These are phyloP conservation scores for Hippocampus zosterae DNA, from an alignment of 2,113 vertebrate species.

Conservation along the genomic window DNA sequence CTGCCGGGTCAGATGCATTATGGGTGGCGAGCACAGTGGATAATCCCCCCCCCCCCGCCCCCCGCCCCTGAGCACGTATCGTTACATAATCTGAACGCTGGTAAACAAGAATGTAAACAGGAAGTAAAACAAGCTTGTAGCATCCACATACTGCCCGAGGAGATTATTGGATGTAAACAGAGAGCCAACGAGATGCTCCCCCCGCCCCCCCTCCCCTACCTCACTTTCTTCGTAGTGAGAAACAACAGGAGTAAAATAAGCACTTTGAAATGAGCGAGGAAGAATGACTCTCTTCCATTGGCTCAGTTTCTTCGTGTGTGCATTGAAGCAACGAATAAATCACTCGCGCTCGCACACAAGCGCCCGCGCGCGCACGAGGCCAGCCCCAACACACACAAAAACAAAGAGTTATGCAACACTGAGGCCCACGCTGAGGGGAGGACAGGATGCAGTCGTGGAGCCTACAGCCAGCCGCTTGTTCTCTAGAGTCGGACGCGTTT, in stretches of 20 bases:
- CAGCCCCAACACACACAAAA: slow-evolving; percentile 48
- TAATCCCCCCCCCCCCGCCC: slow-evolving; percentile 33
- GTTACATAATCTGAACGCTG: slow-evolving; percentile 54
- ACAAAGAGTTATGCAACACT: slow-evolving; percentile 66
- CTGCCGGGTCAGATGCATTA: slow-evolving; percentile 37
- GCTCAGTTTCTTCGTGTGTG: slow-evolving; percentile 47
- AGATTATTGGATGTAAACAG: slow-evolving; percentile 15
- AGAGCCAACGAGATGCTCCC: slow-evolving; percentile 7
- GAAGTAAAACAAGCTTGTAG: slow-evolving; percentile 18
- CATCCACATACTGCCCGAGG: slow-evolving; percentile 14
- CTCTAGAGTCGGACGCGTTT: slow-evolving; percentile 22
- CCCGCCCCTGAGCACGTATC: slow-evolving; percentile 27
- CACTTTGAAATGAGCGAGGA: slow-evolving; percentile 52
- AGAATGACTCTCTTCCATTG: slow-evolving; percentile 40
- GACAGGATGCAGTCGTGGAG: slow-evolving; percentile 43
- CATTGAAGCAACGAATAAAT: slow-evolving; percentile 51
- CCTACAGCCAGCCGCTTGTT: slow-evolving; percentile 19
- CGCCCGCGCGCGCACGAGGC: slow-evolving; percentile 32
- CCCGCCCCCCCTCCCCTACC: not conserved
- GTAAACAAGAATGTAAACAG: slow-evolving; percentile 43
- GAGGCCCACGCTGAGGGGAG: slow-evolving; percentile 64
- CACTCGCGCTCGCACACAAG: slow-evolving; percentile 29
- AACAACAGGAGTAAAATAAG: slow-evolving; percentile 35
- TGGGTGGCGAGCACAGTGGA: slow-evolving; percentile 32
- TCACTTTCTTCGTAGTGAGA: slow-evolving; percentile 15